Percentiles rank a stretch among this genome's conserved stretches.
Evolutionary conservation across 2,113 vertebrate species (phyloP).

Genomic region (Gymnorhina tibicen): DNA sequence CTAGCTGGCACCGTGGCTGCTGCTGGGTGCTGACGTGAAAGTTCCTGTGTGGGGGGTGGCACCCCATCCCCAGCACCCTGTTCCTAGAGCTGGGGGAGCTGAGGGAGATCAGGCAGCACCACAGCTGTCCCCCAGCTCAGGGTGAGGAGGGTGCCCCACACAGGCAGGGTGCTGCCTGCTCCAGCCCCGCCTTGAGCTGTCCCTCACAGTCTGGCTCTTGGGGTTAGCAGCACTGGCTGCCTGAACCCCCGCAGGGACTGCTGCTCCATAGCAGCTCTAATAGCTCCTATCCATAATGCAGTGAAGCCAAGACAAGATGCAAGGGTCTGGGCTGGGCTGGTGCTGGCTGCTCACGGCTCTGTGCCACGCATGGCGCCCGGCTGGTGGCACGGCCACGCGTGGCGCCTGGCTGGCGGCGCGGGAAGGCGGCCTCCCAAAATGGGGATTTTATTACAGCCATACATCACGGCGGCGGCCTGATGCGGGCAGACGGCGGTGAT

Average conservation of each 20-base stretch:
- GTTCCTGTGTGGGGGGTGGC: background rate
- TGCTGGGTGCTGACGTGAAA: background rate
- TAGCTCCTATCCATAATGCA: background rate
- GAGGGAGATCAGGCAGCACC: background rate
- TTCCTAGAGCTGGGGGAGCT: background rate
- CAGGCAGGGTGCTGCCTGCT: background rate
- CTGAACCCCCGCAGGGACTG: background rate
- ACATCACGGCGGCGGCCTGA: constrained; percentile 24
- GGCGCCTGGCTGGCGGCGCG: background rate
- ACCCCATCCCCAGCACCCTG: too few species aligned
- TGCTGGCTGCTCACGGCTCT: background rate
- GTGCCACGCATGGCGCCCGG: background rate
- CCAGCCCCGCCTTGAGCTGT: background rate
- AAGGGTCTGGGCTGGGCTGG: background rate
- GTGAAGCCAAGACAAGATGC: fast-evolving
- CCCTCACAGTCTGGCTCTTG: background rate
- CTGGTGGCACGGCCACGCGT: background rate
- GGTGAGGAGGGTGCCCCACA: background rate
- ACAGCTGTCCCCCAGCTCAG: background rate
- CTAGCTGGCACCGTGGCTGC: fast-evolving
- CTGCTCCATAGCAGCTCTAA: background rate
- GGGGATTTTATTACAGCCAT: constrained; percentile 58
- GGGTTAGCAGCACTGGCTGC: background rate
- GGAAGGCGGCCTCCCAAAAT: constrained; percentile 15
- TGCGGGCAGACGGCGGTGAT: constrained; percentile 21